These are phyloP conservation scores for Ceratina japonica DNA, from an alignment of 1,140 invertebrate species.

Conservation along the genomic window DNA sequence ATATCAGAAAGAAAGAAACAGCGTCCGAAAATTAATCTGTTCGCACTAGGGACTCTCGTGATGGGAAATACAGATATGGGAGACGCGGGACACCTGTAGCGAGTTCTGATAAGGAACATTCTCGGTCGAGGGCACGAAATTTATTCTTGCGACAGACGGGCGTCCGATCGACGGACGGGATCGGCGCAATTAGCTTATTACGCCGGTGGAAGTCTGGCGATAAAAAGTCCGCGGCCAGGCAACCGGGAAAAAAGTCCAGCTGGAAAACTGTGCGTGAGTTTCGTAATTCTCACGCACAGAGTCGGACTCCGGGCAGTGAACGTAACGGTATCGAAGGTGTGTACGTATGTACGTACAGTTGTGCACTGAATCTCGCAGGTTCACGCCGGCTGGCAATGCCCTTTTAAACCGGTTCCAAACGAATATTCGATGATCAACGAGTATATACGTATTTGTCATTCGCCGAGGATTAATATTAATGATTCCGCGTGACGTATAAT, in stretches of 20 bases:
- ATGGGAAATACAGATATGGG: too few species aligned
- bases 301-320: conserved; percentile 69
- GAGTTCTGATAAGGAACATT: conserved; percentile 3
- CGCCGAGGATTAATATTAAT: background rate
- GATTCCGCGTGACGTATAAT: too few species aligned
- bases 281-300: conserved; percentile 56
- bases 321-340: conserved; percentile 67
- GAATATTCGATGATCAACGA: too few species aligned
- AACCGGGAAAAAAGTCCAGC: conserved; percentile 43
- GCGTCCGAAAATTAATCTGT: too few species aligned
- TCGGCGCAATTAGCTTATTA: background rate
- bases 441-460: background rate
- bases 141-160: background rate
- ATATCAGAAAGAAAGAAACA: too few species aligned
- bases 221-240: background rate
- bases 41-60: too few species aligned
- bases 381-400: background rate
- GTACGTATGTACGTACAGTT: conserved; percentile 7
- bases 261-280: conserved; percentile 58
- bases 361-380: background rate
- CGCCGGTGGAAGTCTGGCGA: background rate
- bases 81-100: background rate
- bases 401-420: background rate
- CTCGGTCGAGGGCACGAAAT: conserved; percentile 34
- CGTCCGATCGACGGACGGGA: background rate